Conservation (phyloP, 2,113 vertebrate genomes). For the Rhinoderma darwinii region DNA sequence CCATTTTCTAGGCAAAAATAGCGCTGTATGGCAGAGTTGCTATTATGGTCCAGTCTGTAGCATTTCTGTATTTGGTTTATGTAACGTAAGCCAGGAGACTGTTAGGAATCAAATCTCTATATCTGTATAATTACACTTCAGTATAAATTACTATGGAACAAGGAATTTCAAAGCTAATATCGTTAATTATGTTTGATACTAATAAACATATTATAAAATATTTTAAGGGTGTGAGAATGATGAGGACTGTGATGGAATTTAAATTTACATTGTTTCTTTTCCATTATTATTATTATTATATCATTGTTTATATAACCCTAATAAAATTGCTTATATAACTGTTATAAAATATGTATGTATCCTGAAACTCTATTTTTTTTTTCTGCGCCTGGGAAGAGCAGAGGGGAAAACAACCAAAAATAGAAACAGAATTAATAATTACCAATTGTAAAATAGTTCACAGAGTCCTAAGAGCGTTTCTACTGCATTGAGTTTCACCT, state of each 20-base stretch:
- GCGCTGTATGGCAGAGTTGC: too few relatives aligned
- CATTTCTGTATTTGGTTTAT: background rate
- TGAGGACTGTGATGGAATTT: background rate
- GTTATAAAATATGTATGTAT: constrained; percentile 55
- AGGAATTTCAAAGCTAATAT: background rate
- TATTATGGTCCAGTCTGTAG: background rate
- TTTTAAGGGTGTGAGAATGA: too few relatives aligned
- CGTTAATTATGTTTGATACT: background rate
- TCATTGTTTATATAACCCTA: constrained; percentile 49
- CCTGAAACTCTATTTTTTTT: constrained; percentile 31
- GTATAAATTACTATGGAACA: background rate
- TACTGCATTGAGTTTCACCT: constrained; percentile 11
- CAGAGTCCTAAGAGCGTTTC: constrained; percentile 8
- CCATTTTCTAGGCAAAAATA: too few relatives aligned
- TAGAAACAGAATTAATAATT: constrained; percentile 49
- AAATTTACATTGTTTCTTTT: constrained; percentile 5
- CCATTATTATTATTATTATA: constrained; percentile 10
- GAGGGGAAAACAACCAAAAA: constrained; percentile 43
- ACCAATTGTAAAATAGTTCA: constrained; percentile 45
- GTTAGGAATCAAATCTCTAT: background rate
- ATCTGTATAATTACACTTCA: background rate
- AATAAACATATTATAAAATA: background rate
- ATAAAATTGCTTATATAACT: constrained; percentile 39
- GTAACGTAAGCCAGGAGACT: background rate
- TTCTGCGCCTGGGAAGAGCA: constrained; percentile 27